Conservation (phyloP, 2,888 invertebrate species). For the Bembecia ichneumoniformis region DNA sequence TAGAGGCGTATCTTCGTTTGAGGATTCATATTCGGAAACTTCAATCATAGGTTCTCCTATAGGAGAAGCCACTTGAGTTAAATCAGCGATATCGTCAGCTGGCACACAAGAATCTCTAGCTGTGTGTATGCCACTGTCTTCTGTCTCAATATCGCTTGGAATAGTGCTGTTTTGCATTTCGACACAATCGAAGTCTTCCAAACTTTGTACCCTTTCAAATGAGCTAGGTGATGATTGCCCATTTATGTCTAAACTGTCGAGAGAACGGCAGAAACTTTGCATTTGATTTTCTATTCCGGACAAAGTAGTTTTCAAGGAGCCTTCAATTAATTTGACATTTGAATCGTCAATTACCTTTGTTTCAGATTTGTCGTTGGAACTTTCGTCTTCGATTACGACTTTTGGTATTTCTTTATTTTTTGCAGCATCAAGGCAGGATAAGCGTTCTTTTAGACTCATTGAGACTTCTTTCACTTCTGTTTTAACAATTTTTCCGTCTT, state of each 20-base stretch:
- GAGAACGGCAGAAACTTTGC: conserved; percentile 75
- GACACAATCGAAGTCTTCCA: conserved; percentile 75
- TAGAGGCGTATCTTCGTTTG: conserved; percentile 48
- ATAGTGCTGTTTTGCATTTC: conserved; percentile 73
- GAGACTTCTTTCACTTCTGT: conserved; percentile 64
- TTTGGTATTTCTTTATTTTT: conserved; percentile 63
- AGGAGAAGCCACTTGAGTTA: conserved; percentile 61
- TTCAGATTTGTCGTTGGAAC: conserved; percentile 34
- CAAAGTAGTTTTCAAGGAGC: conserved; percentile 46
- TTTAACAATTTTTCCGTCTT: conserved; percentile 46
- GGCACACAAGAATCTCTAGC: conserved; percentile 85
- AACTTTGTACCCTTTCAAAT: conserved; percentile 76
- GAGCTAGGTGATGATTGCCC: conserved; percentile 66
- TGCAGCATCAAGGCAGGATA: conserved; percentile 64
- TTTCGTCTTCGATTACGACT: conserved; percentile 49
- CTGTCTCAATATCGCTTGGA: conserved; percentile 77
- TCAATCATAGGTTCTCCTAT: conserved; percentile 58
- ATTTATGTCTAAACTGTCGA: conserved; percentile 76
- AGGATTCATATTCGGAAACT: conserved; percentile 60
- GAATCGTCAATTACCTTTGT: conserved; percentile 26
- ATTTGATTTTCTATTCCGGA: conserved; percentile 69
- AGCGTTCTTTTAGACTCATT: conserved; percentile 66
- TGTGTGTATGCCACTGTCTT: conserved; percentile 85
- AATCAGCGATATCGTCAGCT: conserved; percentile 80
- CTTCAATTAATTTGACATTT: conserved; percentile 38